Conservation (phyloP, 2,113 vertebrate genomes). For the Aepyceros melampus region DNA sequence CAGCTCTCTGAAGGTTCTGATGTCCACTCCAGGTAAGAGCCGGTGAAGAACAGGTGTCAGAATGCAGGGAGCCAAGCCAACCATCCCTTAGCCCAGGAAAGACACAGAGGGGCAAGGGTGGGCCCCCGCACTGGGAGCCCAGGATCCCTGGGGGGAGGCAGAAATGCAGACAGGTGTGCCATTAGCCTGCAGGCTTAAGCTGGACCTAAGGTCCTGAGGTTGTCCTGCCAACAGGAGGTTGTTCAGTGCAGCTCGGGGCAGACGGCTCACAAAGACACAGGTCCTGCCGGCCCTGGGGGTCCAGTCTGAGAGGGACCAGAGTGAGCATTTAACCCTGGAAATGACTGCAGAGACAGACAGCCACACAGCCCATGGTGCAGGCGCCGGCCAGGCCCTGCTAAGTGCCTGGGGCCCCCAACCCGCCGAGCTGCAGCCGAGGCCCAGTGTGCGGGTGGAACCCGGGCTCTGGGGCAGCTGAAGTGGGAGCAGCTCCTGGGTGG, state of each 20-base stretch:
- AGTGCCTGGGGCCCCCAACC: neutral
- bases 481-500: too few species aligned
- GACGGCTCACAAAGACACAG: neutral
- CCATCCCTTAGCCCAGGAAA: neutral
- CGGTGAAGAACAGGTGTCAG: neutral
- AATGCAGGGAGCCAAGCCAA: too few species aligned
- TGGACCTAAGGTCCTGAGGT: neutral
- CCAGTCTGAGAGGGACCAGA: neutral
- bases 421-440: too few species aligned
- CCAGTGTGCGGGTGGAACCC: neutral
- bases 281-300: rapidly evolving
- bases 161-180: neutral
- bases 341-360: neutral
- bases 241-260: rapidly evolving
- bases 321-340: too few species aligned
- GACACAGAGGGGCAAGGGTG: neutral
- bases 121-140: too few species aligned
- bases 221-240: neutral
- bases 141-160: neutral
- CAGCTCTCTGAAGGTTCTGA: neutral
- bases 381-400: too few species aligned
- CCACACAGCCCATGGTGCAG: neutral
- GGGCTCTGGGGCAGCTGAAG: neutral
- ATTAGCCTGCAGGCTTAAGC: rapidly evolving
- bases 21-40: neutral